phyloP scores from a whole-genome alignment of 2,113 vertebrate species.

The Pseudolaguvia tuberculata region DNA sequence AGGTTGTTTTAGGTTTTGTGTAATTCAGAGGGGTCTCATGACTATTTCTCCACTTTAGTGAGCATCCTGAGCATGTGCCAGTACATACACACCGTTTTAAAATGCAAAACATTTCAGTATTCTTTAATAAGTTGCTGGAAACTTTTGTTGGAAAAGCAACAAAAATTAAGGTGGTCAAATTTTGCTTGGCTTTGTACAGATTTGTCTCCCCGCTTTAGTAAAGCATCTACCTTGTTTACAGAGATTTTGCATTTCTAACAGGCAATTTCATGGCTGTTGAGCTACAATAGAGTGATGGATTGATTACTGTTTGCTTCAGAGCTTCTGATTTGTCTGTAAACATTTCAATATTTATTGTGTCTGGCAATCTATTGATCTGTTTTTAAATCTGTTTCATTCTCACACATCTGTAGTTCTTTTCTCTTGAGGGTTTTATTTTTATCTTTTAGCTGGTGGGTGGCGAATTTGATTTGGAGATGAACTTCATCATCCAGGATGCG shows the following conservation, averaged over 20 bases:
- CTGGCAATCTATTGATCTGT: slow-evolving; percentile 31
- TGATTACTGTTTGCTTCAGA: no score
- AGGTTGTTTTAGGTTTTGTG: no score
- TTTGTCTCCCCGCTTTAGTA: neutral
- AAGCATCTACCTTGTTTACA: slow-evolving; percentile 24
- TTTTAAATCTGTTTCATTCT: neutral
- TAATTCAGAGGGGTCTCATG: no score
- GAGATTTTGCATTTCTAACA: slow-evolving; percentile 35
- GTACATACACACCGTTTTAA: neutral
- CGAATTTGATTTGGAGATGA: slow-evolving; percentile 99
- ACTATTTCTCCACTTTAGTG: no score
- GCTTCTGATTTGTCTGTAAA: no score
- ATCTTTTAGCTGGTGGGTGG: slow-evolving; percentile 87
- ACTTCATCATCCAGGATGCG: slow-evolving; percentile 99
- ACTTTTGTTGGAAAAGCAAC: neutral
- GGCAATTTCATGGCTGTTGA: no score
- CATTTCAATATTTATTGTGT: slow-evolving; percentile 53
- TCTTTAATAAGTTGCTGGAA: neutral
- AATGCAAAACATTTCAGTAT: slow-evolving; percentile 20
- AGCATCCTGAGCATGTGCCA: no score
- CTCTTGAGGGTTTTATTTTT: neutral
- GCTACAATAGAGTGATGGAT: no score
- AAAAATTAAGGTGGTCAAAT: neutral
- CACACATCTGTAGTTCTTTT: neutral
- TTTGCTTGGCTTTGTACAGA: neutral